phyloP scores from a whole-genome alignment of 2,888 invertebrate species.

The Chymomyza caudatula region DNA sequence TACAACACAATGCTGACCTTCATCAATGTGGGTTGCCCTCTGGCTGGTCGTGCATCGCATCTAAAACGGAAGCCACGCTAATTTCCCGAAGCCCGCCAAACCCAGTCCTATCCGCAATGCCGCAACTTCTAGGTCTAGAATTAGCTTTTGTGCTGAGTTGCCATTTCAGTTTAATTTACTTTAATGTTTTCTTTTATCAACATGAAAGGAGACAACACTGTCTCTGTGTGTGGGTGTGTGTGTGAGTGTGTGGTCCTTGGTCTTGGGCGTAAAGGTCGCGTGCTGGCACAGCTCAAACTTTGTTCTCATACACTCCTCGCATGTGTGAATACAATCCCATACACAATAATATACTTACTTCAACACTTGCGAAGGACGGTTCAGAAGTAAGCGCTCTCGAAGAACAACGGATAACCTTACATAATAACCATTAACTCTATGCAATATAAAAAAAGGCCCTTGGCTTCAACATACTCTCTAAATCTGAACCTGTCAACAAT shows the following conservation, averaged over 20 bases:
- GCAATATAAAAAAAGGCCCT: no score
- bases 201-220: slow-evolving; percentile 12
- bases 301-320: background rate
- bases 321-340: background rate
- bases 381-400: background rate
- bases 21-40: slow-evolving; percentile 24
- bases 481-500: no score
- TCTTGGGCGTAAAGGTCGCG: background rate
- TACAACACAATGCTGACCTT: slow-evolving; percentile 28
- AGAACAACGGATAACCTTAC: no score
- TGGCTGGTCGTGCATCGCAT: slow-evolving; percentile 10
- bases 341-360: background rate
- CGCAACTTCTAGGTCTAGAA: slow-evolving; percentile 1
- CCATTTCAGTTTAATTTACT: slow-evolving; percentile 45
- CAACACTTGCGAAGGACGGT: background rate
- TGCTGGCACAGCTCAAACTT: background rate
- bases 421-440: no score
- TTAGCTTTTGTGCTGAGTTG: slow-evolving; percentile 17
- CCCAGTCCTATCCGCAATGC: slow-evolving; percentile 17
- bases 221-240: background rate
- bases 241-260: background rate
- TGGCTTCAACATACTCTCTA: no score
- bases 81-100: slow-evolving; percentile 3
- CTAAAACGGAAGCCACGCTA: background rate
- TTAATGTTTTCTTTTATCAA: slow-evolving; percentile 47